phyloP scores from a whole-genome alignment of 2,113 vertebrate species.

The Sus scrofa region T2T-Sscrofa CM000814.6:61108001-61108500 shows the following conservation, averaged over 20 bases:
- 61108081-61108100: not conserved
- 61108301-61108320: rapidly evolving
- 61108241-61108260: not conserved
- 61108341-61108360: not conserved
- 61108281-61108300: not conserved
- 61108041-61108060: not conserved
- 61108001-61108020: slow-evolving; percentile 87
- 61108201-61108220: not conserved
- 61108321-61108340: not conserved
- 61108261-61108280: not conserved
- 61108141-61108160: not conserved
- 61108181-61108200: not conserved
- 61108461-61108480: not conserved
- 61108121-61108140: not conserved
- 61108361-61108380: not conserved
- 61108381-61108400: rapidly evolving
- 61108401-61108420: not conserved
- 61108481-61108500: not conserved
- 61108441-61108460: not conserved
- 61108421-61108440: not conserved
- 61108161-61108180: not conserved
- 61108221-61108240: not conserved
- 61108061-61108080: not conserved
- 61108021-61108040: not conserved
- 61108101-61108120: not conserved